A percentile compares a stretch with the other conserved stretches of the same genome.
Conservation (phyloP, 2,888 invertebrate species). For the Ornithoptera priamus region DNA sequence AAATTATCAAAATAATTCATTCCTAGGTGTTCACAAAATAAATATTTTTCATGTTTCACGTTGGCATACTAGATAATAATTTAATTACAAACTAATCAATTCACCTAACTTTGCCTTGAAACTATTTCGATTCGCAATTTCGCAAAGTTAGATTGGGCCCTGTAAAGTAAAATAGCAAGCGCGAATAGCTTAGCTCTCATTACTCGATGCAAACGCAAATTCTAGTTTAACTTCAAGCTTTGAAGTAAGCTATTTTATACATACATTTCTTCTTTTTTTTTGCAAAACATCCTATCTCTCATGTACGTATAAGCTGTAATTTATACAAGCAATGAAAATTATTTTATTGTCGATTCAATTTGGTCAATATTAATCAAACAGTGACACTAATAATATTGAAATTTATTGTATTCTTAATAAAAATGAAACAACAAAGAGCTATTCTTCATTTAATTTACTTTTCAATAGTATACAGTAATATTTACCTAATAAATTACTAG, state of each 20-base stretch:
- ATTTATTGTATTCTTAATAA: too few relatives aligned
- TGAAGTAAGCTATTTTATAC: not conserved
- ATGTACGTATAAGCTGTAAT: not conserved
- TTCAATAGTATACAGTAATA: too few relatives aligned
- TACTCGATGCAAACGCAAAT: not conserved
- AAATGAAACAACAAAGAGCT: too few relatives aligned
- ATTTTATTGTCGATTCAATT: too few relatives aligned
- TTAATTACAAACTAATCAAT: not conserved
- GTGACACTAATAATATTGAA: too few relatives aligned
- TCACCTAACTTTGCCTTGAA: constrained; percentile 5
- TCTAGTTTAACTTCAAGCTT: not conserved
- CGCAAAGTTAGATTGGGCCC: constrained; percentile 6
- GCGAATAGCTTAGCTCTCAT: constrained; percentile 10
- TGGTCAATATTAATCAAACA: too few relatives aligned
- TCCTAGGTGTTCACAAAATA: not conserved
- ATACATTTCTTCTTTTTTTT: not conserved
- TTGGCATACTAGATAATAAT: not conserved
- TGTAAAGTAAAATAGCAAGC: constrained; percentile 13
- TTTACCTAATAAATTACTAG: too few relatives aligned
- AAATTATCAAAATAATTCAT: not conserved
- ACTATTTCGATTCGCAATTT: constrained; percentile 3
- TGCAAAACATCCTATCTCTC: not conserved
- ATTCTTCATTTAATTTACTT: too few relatives aligned
- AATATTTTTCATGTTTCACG: not conserved
- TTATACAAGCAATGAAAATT: not conserved